phyloP scores from a whole-genome alignment of 1,140 invertebrate genomes.

The Druon quercuslanigerum region DNA sequence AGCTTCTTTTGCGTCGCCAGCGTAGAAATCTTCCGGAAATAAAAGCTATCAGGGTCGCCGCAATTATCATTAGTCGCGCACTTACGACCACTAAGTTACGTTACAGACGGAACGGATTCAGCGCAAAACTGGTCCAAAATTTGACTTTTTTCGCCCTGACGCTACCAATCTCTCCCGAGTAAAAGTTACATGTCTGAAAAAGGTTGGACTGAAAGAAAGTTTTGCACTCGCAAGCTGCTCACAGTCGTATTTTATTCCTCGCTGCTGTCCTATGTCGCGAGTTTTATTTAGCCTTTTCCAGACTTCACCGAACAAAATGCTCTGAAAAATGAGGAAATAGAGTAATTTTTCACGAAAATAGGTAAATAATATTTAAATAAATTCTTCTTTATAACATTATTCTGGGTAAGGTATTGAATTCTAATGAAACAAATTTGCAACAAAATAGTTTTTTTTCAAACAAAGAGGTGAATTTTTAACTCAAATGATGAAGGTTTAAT shows the following conservation, averaged over 20 bases:
- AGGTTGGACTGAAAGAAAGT: neutral
- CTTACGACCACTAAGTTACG: slow-evolving; percentile 42
- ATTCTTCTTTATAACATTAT: too few relatives aligned
- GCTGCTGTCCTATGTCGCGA: neutral
- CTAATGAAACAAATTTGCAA: too few relatives aligned
- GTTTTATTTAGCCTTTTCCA: neutral
- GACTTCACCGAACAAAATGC: too few relatives aligned
- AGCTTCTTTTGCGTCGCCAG: slow-evolving; percentile 61
- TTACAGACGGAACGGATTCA: slow-evolving; percentile 51
- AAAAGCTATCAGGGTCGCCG: slow-evolving; percentile 61
- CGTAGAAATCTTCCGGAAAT: slow-evolving; percentile 57
- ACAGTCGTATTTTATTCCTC: slow-evolving; percentile 14
- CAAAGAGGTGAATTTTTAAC: too few relatives aligned
- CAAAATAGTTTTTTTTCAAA: too few relatives aligned
- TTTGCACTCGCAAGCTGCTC: slow-evolving; percentile 25
- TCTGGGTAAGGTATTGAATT: too few relatives aligned
- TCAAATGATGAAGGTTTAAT: too few relatives aligned
- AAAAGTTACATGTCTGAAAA: slow-evolving; percentile 25
- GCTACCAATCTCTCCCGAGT: slow-evolving; percentile 1
- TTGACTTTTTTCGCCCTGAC: slow-evolving; percentile 14
- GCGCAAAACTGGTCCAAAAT: slow-evolving; percentile 20
- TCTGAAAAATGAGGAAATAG: too few relatives aligned
- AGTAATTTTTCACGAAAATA: too few relatives aligned
- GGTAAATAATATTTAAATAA: too few relatives aligned
- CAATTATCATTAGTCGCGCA: slow-evolving; percentile 70